A percentile compares a stretch with the other conserved stretches of the same genome.
Conservation (phyloP, 1,140 invertebrate species). For the Drosophila azteca region DNA sequence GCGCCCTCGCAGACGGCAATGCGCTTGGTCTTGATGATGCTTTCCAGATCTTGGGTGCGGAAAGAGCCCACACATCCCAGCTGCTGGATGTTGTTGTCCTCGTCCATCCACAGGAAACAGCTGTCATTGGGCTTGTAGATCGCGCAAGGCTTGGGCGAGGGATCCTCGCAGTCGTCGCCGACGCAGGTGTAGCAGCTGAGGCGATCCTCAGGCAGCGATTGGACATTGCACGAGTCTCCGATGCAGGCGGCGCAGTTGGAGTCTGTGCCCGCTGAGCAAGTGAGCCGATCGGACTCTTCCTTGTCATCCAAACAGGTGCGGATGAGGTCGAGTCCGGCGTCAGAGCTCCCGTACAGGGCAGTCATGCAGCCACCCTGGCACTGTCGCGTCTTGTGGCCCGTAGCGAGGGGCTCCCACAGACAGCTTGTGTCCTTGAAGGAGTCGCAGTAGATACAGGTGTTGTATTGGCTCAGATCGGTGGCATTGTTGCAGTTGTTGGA, state of each 20-base stretch:
- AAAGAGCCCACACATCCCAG: conserved; percentile 71
- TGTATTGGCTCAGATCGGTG: conserved; percentile 37
- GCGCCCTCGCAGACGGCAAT: conserved; percentile 60
- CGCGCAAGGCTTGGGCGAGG: conserved; percentile 35
- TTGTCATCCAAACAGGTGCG: conserved; percentile 77
- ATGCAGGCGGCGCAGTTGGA: conserved; percentile 54
- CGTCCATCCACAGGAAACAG: conserved; percentile 67
- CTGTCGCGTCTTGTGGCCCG: conserved; percentile 49
- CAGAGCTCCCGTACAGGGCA: conserved; percentile 62
- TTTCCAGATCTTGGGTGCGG: conserved; percentile 68
- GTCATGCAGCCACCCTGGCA: conserved; percentile 77
- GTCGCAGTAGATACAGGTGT: conserved; percentile 74
- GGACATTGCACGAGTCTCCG: conserved; percentile 55
- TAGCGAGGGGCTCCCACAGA: conserved; percentile 43
- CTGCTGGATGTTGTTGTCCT: conserved; percentile 56
- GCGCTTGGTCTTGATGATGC: conserved; percentile 68
- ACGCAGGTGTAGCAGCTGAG: conserved; percentile 67
- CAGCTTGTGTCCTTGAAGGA: conserved; percentile 58
- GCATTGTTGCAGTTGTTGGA: conserved; percentile 77
- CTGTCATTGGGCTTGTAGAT: conserved; percentile 68
- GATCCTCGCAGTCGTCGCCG: conserved; percentile 58
- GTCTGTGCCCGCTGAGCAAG: conserved; percentile 46
- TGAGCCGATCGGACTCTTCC: conserved; percentile 52
- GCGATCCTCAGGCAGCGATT: conserved; percentile 53
- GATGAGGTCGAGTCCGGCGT: conserved; percentile 60